phyloP scores from a whole-genome alignment of 2,888 invertebrate species.

The Lasius fuliginosus region DNA sequence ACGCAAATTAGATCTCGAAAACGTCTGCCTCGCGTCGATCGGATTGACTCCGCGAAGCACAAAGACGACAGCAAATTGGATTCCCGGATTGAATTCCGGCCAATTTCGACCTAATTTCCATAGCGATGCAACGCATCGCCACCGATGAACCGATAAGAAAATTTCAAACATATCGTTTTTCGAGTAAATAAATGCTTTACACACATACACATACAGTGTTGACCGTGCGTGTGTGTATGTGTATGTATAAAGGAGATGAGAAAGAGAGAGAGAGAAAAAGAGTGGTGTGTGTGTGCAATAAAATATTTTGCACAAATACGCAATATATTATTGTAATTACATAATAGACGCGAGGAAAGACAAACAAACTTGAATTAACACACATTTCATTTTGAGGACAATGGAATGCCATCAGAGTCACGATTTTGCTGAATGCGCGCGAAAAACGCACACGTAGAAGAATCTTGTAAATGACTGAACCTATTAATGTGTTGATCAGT shows the following conservation, averaged over 20 bases:
- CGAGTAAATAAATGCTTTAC: slow-evolving; percentile 22
- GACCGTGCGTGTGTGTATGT: no score
- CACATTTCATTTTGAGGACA: not conserved
- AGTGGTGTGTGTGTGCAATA: no score
- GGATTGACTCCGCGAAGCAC: slow-evolving; percentile 74
- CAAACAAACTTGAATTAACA: not conserved
- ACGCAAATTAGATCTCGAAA: slow-evolving; percentile 82
- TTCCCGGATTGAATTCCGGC: slow-evolving; percentile 80
- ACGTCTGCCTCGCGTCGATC: slow-evolving; percentile 75
- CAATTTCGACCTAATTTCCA: slow-evolving; percentile 80
- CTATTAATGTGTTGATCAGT: slow-evolving; percentile 71
- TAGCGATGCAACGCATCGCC: slow-evolving; percentile 30
- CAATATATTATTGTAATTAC: not conserved
- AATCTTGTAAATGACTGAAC: slow-evolving; percentile 50
- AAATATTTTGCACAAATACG: not conserved
- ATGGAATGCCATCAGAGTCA: not conserved
- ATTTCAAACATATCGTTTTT: slow-evolving; percentile 31
- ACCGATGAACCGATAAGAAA: slow-evolving; percentile 36
- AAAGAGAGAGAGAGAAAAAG: no score
- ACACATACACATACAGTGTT: not conserved
- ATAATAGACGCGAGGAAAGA: not conserved
- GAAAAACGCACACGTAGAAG: slow-evolving; percentile 38
- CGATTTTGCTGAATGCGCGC: slow-evolving; percentile 24
- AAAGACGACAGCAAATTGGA: slow-evolving; percentile 81
- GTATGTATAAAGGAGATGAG: no score